Evolutionary conservation across 2,888 invertebrate species (phyloP), one percentile per base, ranked within the genome.

Genomic region (Drosophila monieri): DNA sequence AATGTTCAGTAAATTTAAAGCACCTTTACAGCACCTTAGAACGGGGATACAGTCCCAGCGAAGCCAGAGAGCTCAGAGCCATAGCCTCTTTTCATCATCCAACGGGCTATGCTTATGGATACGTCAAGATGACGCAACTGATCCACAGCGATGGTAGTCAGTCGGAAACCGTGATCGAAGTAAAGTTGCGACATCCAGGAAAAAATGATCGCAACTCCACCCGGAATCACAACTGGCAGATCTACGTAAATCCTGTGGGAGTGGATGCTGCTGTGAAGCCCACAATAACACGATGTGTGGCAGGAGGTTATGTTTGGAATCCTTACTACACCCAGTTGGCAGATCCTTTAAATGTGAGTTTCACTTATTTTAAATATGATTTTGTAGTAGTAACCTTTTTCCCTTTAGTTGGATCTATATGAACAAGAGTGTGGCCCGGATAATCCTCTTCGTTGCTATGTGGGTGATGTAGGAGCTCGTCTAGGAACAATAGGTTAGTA

Each of bases 221-320:
- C 0, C 93, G 93, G 81, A 93, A 96, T 88, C 98, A 98, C 91
- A 94, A 96, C 81, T 98, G 97, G 97, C 95, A 96, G 54, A 95
- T 98, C 79, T 98, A 94, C 90, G 97, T 98, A 37, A 98, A 97
- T 92, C 95, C 97, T 0, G 96, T 98, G 46, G 97, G 97, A 0
- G 97, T 97, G 57, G 98, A 98, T 92, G 97, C 97, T 0, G 94
- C 96, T 0, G 97, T 97, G 6, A 94, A 95, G 90, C 95, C 95
- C 37, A 94, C 95, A 66, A 92, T 92, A 74, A 96, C 97, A 0
- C 93, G 98, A 76, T 98, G 98, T 90, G 96, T 97, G 8, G 97
- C 98, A 1, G 97, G 96, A 23, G 98, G 98, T 6, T 97, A 97
- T 89, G 94, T 95, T 10, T 97, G 97, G 97, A 97, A 97, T 93